Evolutionary conservation across 2,888 invertebrate genomes (phyloP), one percentile per base, ranked within the genome.

Genomic region (Coleophora flavipennella): DNA sequence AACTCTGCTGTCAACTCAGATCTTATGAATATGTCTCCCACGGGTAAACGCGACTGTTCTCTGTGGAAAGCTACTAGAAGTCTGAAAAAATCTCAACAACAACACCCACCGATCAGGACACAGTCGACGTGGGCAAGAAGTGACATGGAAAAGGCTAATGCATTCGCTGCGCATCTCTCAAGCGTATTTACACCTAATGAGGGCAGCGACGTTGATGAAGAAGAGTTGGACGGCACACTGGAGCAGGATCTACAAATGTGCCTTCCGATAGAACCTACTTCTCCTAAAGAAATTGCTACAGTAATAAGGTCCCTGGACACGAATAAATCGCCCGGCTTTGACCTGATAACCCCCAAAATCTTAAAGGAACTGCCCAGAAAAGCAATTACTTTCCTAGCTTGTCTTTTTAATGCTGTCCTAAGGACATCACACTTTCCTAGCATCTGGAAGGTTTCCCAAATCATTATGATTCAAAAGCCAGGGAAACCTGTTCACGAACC

Each of bases 381-480:
- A 36, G 41, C 33, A 0, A 31, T 47, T 1, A 13, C 31, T 2
- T 40, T 40, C 13, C 36, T 52, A 4, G 33, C 43, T 4, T 13
- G 10, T 3, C 31, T 50, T 0, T 49, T 42, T 31, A 52, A 53
- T 37, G 42, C 40, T 8, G 40, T 40, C 1, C 46, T 45, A 1
- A 27, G 45, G 31, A 25, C 36, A 2, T 0, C 11, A 2, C 33
- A 36, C 36, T 43, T 40, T 32, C 48, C 55, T 1, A 13, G 6
- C 0, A 35, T 45, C 13, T 57, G 51, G 50, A 53, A 55, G 38
- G 36, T 53, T 0, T 46, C 53, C 0, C 43, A 46, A 31, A 41
- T 55, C 1, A 38, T 44, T 1, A 53, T 55, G 51, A 34, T 54
- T 8, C 41, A 33, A 7, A 57, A 55, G 39, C 39, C 41, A 12